Evolutionary conservation across 2,888 invertebrate species (phyloP).

Genomic region (Coronaproctus castanopsis): DNA sequence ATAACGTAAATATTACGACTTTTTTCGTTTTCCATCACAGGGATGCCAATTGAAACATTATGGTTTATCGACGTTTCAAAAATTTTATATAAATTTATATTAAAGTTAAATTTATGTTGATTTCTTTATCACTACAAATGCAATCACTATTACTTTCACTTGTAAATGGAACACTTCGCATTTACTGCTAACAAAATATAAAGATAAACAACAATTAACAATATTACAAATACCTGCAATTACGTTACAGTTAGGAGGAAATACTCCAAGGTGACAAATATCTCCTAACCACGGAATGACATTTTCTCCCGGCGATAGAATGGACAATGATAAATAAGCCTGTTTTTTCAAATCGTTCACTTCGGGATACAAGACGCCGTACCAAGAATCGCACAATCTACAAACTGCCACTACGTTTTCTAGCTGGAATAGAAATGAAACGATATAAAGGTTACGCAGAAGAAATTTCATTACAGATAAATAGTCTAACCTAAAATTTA

Average conservation of each 20-base stretch:
- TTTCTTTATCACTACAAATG: no score
- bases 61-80: no score
- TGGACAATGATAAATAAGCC: constrained; percentile 75
- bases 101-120: no score
- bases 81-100: no score
- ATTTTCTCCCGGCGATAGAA: constrained; percentile 55
- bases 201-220: no score
- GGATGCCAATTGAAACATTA: no score
- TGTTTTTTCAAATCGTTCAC: constrained; percentile 79
- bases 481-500: no score
- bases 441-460: not conserved
- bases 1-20: no score
- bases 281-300: constrained; percentile 80
- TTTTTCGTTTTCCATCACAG: no score
- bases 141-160: no score
- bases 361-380: constrained; percentile 74
- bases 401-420: constrained; percentile 84
- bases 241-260: constrained; percentile 17
- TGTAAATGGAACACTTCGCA: no score
- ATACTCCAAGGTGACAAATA: constrained; percentile 48
- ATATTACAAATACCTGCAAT: not conserved
- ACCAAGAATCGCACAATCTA: constrained; percentile 67
- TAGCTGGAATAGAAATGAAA: constrained; percentile 30
- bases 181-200: no score
- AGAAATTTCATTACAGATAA: not conserved